A percentile compares a stretch with the other conserved stretches of the same genome.
Evolutionary conservation across 2,113 vertebrate species (phyloP).

Genomic region (Tupaia tana): DNA sequence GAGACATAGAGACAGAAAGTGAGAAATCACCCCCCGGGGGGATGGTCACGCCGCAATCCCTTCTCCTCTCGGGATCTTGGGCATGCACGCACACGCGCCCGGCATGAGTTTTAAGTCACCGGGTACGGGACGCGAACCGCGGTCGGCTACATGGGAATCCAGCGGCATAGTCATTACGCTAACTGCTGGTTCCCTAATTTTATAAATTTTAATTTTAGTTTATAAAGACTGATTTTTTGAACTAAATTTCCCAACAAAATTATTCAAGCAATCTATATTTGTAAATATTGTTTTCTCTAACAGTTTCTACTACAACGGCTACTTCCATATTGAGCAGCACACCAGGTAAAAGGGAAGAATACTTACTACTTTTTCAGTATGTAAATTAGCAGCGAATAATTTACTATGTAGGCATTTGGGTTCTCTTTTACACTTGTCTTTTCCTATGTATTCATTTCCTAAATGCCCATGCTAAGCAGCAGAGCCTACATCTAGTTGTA

Average conservation of each 20-base stretch:
- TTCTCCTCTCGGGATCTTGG: too few relatives aligned
- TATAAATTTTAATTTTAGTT: constrained; percentile 21
- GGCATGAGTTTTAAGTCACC: too few relatives aligned
- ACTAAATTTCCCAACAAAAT: neutral
- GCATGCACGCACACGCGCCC: too few relatives aligned
- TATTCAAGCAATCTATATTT: constrained; percentile 37
- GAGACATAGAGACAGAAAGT: too few relatives aligned
- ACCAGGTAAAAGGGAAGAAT: constrained; percentile 34
- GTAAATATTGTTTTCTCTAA: neutral
- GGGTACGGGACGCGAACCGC: too few relatives aligned
- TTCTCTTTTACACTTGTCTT: neutral
- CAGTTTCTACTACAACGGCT: constrained; percentile 37
- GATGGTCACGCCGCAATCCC: too few relatives aligned
- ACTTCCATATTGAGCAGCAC: neutral
- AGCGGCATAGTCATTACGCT: too few relatives aligned
- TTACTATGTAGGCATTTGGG: neutral
- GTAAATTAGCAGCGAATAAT: neutral
- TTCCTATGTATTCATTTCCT: neutral
- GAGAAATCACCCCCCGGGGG: too few relatives aligned
- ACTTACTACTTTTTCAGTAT: neutral
- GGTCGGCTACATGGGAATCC: too few relatives aligned
- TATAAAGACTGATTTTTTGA: neutral
- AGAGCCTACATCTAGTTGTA: neutral
- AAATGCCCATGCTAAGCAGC: neutral
- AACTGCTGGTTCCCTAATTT: too few relatives aligned